A percentile compares a stretch with the other conserved stretches of the same genome.
Evolutionary conservation across 2,797 vertebrate species (phyloP).

Genomic region (Micromesistius poutassou): DNA sequence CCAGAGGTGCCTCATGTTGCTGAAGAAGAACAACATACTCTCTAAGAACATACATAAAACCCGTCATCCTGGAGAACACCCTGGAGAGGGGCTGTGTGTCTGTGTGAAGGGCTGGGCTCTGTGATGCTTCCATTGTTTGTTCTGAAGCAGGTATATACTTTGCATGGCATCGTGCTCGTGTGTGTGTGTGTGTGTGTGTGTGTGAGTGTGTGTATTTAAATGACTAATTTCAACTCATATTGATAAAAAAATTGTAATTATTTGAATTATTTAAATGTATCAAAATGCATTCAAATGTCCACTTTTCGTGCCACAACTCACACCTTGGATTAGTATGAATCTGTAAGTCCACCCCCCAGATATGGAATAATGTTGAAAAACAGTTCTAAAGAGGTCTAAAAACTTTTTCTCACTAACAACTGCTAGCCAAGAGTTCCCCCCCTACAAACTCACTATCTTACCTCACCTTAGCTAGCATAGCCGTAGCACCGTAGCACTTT

Average conservation of each 20-base stretch:
- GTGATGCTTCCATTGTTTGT: too few species aligned
- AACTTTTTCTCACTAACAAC: background rate
- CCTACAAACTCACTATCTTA: background rate
- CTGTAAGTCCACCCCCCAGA: too few species aligned
- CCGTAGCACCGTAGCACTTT: slow-evolving; percentile 26
- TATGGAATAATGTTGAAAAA: background rate
- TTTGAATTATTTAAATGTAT: background rate
- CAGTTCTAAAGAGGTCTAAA: background rate
- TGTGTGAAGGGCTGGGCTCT: background rate
- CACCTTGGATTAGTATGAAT: background rate
- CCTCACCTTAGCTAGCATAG: background rate
- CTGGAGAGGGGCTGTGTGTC: background rate
- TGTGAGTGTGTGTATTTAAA: too few species aligned
- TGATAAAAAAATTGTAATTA: background rate
- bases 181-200: background rate
- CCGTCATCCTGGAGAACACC: background rate
- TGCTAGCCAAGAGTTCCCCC: background rate
- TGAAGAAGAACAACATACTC: background rate
- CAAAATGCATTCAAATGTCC: background rate
- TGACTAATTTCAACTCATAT: background rate
- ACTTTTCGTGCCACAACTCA: background rate
- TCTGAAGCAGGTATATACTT: too few species aligned
- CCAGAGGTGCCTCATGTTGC: background rate
- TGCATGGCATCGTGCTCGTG: background rate
- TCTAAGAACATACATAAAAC: too few species aligned